Conservation (phyloP, 2,797 vertebrate species). For the Pteronotus mesoamericanus region DNA sequence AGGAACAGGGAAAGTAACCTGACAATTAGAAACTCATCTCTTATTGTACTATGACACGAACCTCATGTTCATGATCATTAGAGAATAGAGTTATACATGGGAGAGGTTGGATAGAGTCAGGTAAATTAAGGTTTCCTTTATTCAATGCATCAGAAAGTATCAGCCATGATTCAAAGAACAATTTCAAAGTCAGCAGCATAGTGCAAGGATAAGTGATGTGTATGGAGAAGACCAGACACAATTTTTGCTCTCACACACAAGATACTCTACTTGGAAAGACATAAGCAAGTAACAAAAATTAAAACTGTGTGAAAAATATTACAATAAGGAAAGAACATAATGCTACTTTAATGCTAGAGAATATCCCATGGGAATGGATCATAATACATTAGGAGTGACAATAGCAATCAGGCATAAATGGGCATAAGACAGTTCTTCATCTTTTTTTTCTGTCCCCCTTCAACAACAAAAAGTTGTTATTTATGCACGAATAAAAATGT, state of each 20-base stretch:
- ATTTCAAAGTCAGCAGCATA: too few species aligned
- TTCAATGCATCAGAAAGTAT: neutral
- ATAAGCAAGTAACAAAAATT: neutral
- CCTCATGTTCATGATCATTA: neutral
- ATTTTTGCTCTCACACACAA: neutral
- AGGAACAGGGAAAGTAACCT: neutral
- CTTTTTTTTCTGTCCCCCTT: too few species aligned
- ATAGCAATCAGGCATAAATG: too few species aligned
- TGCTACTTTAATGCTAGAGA: neutral
- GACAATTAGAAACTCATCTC: neutral
- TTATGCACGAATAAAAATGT: neutral
- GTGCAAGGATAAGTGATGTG: neutral
- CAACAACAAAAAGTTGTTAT: neutral
- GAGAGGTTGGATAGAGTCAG: neutral
- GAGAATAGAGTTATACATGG: accelerated
- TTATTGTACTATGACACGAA: neutral
- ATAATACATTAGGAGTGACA: neutral
- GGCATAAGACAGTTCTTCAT: too few species aligned
- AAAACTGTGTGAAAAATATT: neutral
- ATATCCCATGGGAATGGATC: neutral
- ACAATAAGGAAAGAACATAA: neutral
- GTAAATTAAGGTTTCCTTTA: neutral
- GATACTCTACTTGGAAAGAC: neutral
- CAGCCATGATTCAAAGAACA: neutral
- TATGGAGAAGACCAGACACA: neutral